Evolutionary conservation across 2,888 invertebrate species (phyloP), one percentile per base, ranked within the genome.

Genomic region (Andrena flavipes): DNA sequence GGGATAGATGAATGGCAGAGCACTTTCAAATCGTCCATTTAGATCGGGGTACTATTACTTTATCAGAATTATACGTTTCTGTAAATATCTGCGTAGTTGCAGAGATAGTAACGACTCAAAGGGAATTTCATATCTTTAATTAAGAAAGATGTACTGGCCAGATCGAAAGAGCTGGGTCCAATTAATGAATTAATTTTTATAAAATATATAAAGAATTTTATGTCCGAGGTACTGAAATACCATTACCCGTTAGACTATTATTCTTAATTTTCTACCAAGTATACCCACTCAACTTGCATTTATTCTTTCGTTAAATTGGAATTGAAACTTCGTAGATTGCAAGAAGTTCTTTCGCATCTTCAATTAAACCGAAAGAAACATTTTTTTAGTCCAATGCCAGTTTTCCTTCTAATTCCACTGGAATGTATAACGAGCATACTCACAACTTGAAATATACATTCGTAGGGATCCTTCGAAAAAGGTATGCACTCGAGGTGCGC

Each of bases 401-500:
- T 29, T 68, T 20, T 80, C 30, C 69, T 70, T 71, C 49, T 71
- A 68, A 75, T 76, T 82, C 64, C 42, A 48, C 62, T 42, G 33
- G 30, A 51, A 65, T 42, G 54, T 65, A 60, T 76, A 73, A 77
- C 70, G 75, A 81, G 75, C 13, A 42, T 67, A 74, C 33, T 42
- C 26, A 42, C 16, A 35, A 29, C 48, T 71, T 49, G 60, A 42
- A 35, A 59, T 69, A 63, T 7, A 56, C 26, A 74, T 60, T 54
- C 33, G 6, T 23, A 26, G 42, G 23, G 23, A 42, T 59, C 76
- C 73, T 73, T 78, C 59, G 81, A 70, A 77, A 76, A 67, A 69
- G 73, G 74, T 60, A 74, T 54, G 72, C 65, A 81, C 80, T 78
- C 73, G 74, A 74, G 59, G 67, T 78, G 67, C 76, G 64, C 62